A percentile compares a stretch with the other conserved stretches of the same genome.
These are phyloP conservation scores for Psittacula derbiana DNA, from an alignment of 2,797 vertebrate species.

Conservation along the genomic window DNA sequence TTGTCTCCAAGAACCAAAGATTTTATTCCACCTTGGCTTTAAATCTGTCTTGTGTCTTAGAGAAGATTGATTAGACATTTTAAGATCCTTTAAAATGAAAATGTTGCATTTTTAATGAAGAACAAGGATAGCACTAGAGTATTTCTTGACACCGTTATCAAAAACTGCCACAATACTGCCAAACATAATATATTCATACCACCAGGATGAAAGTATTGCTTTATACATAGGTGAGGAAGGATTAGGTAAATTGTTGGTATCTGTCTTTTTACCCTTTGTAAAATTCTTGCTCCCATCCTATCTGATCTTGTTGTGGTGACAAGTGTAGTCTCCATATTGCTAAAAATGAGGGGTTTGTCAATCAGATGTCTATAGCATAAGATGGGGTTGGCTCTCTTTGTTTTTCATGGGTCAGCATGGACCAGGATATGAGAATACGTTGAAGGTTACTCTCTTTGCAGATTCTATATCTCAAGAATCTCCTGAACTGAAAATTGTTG, in stretches of 20 bases:
- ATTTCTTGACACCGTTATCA: constrained; percentile 5
- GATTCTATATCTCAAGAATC: not conserved
- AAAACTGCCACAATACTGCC: not conserved
- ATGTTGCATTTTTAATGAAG: constrained; percentile 41
- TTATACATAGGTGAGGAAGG: not conserved
- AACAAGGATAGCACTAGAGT: not conserved
- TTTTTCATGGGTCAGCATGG: not conserved
- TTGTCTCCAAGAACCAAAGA: not conserved
- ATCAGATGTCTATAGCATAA: not conserved
- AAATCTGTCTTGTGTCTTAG: not conserved
- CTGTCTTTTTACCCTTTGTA: not conserved
- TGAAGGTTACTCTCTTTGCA: not conserved
- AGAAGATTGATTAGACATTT: constrained; percentile 39
- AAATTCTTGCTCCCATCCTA: not conserved
- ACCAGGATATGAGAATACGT: not conserved
- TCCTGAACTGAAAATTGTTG: not conserved
- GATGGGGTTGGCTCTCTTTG: not conserved
- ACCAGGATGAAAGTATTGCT: not conserved
- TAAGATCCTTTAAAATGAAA: constrained; percentile 31
- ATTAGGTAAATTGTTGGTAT: not conserved
- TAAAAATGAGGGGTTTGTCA: not conserved
- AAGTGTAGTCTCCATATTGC: not conserved
- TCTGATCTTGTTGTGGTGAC: not conserved
- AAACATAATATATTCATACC: not conserved
- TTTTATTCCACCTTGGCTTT: not conserved